Percentiles rank a stretch among this genome's conserved stretches.
Conservation (phyloP, 2,888 invertebrate species). For the Trichopria drosophilae region DNA sequence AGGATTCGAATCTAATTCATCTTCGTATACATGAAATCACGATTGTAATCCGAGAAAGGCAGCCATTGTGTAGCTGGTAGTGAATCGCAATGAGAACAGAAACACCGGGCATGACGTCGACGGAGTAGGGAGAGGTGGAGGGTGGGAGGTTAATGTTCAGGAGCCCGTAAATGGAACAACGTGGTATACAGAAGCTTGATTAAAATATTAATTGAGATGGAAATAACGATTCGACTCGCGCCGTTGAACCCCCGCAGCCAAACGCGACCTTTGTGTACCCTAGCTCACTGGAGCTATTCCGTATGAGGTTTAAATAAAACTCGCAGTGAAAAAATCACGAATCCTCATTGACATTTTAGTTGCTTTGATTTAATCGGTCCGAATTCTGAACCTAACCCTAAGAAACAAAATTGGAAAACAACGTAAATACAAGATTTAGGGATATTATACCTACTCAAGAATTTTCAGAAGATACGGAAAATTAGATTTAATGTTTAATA, state of each 20-base stretch:
- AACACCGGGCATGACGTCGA: neutral
- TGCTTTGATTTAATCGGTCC: too few relatives aligned
- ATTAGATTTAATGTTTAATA: neutral
- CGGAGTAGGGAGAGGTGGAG: neutral
- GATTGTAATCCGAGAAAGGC: too few relatives aligned
- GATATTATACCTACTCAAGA: neutral
- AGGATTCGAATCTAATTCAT: too few relatives aligned
- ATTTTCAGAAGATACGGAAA: neutral
- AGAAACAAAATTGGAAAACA: neutral
- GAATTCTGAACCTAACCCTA: too few relatives aligned
- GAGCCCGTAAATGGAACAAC: slow-evolving; percentile 56
- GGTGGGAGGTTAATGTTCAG: slow-evolving; percentile 39
- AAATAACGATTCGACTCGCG: slow-evolving; percentile 54
- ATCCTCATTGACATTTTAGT: too few relatives aligned
- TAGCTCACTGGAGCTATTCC: too few relatives aligned
- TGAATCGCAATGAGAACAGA: slow-evolving; percentile 26
- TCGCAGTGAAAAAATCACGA: too few relatives aligned
- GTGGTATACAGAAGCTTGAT: slow-evolving; percentile 54
- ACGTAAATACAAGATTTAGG: neutral
- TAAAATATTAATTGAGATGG: slow-evolving; percentile 60
- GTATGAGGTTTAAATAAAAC: too few relatives aligned
- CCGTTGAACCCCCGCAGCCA: slow-evolving; percentile 43
- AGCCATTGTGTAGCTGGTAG: slow-evolving; percentile 25
- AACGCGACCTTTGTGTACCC: slow-evolving; percentile 35
- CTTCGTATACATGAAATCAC: too few relatives aligned